Percentiles rank a stretch among this genome's conserved stretches.
These are phyloP conservation scores for Sphecodes monilicornis DNA, from an alignment of 2,888 invertebrate genomes.

Conservation along the genomic window DNA sequence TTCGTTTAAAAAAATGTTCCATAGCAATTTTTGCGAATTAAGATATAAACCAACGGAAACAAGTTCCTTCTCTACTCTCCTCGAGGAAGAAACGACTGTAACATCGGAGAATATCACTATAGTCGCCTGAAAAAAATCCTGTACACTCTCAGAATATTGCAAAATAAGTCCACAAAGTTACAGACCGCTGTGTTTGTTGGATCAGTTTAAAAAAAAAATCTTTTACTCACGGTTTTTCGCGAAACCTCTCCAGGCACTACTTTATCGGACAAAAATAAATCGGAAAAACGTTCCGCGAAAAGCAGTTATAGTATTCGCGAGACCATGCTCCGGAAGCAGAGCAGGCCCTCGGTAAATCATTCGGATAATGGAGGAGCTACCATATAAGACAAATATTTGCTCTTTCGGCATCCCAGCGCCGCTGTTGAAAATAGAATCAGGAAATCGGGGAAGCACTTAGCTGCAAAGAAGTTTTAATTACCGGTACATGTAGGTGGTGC, in stretches of 20 bases:
- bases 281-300: neutral
- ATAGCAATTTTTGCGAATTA: no score
- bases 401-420: neutral
- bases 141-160: neutral
- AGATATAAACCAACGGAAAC: neutral
- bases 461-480: conserved; percentile 14
- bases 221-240: neutral
- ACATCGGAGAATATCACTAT: neutral
- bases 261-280: neutral
- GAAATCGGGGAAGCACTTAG: neutral
- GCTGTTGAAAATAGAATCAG: neutral
- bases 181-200: neutral
- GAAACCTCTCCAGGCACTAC: neutral
- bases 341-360: conserved; percentile 7
- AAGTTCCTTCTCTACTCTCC: neutral
- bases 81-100: neutral
- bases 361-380: conserved; percentile 18
- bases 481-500: neutral
- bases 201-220: neutral
- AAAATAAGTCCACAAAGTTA: neutral
- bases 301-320: neutral
- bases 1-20: neutral
- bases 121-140: neutral
- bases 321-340: neutral
- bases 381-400: conserved; percentile 26